Conservation (phyloP, 2,113 vertebrate species). For the Sphaerodactylus townsendi region DNA sequence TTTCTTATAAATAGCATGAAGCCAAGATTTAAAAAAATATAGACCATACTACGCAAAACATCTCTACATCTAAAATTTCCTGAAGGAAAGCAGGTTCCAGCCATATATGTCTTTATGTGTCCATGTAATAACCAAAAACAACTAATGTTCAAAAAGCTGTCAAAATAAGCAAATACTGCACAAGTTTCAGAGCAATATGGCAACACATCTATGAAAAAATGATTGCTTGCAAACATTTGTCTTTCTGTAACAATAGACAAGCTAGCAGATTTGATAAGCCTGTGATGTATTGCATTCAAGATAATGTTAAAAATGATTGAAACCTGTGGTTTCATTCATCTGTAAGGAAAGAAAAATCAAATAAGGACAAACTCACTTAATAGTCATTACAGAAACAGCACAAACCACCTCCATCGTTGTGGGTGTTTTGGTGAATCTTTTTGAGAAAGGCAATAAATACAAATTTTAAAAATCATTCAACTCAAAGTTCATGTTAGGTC, state of each 20-base stretch:
- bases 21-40: slow-evolving; percentile 8
- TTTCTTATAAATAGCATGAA: background rate
- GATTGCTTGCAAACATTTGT: background rate
- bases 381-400: slow-evolving; percentile 8
- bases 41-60: background rate
- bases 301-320: background rate
- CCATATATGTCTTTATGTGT: background rate
- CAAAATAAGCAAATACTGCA: background rate
- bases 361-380: background rate
- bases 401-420: background rate
- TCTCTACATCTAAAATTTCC: background rate
- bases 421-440: too few species aligned
- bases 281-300: background rate
- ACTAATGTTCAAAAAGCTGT: slow-evolving; percentile 1
- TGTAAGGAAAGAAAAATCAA: slow-evolving; percentile 1
- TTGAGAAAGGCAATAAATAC: too few species aligned
- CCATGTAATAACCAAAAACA: slow-evolving; percentile 5
- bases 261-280: background rate
- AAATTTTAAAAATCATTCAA: too few species aligned
- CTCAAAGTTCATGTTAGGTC: background rate
- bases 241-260: background rate
- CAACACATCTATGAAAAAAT: background rate
- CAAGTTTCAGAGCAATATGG: background rate
- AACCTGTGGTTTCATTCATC: background rate
- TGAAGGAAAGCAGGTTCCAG: background rate